Percentiles rank a stretch among this genome's conserved stretches.
These are phyloP conservation scores for Lepidurus packardi DNA, from an alignment of 1,140 invertebrate genomes.

Conservation along the genomic window DNA sequence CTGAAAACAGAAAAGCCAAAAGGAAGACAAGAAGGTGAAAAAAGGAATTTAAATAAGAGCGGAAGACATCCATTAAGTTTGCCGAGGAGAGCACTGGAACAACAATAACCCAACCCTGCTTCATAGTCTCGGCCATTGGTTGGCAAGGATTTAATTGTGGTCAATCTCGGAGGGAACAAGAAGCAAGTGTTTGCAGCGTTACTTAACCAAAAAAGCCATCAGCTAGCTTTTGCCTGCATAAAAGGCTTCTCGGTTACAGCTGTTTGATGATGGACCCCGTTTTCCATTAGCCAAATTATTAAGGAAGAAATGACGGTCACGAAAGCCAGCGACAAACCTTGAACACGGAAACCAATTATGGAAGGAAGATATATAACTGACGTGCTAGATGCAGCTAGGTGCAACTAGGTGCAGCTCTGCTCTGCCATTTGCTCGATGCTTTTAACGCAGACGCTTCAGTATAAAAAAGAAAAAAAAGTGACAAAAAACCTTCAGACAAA, in stretches of 20 bases:
- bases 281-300: slow-evolving; percentile 12
- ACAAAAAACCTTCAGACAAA: background rate
- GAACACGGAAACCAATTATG: slow-evolving; percentile 18
- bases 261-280: background rate
- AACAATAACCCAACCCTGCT: slow-evolving; percentile 10
- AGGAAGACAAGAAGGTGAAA: background rate
- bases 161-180: background rate
- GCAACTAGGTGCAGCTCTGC: background rate
- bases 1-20: background rate
- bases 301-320: background rate
- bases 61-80: slow-evolving; percentile 19
- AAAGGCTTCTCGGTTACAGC: background rate
- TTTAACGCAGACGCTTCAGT: background rate
- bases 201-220: background rate
- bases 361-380: slow-evolving; percentile 15
- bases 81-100: background rate
- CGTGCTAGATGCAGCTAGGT: no score
- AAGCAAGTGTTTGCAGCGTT: slow-evolving; percentile 4
- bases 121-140: slow-evolving; percentile 9
- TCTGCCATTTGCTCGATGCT: background rate
- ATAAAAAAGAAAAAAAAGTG: background rate
- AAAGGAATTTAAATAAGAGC: background rate
- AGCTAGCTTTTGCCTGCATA: background rate
- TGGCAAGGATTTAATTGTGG: slow-evolving; percentile 19
- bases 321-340: slow-evolving; percentile 14